These are phyloP conservation scores for Mastomys coucha DNA, from an alignment of 2,113 vertebrate genomes.

Conservation along the genomic window DNA sequence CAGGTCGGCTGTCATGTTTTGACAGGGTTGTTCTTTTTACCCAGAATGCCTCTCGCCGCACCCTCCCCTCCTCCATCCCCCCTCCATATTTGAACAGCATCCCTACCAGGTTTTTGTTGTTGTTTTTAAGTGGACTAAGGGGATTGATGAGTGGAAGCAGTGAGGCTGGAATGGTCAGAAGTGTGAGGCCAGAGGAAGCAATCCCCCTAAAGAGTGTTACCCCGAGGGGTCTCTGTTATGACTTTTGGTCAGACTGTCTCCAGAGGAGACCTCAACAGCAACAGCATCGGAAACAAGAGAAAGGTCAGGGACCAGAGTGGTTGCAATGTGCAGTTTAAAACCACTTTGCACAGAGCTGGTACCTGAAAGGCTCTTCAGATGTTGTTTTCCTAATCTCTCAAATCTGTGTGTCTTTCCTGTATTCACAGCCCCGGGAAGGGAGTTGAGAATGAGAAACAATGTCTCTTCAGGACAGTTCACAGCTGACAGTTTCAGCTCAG, in stretches of 20 bases:
- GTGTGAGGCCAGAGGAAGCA: slow-evolving; percentile 70
- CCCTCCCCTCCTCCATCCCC: not conserved
- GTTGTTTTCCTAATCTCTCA: not conserved
- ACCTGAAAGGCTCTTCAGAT: not conserved
- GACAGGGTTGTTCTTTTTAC: slow-evolving; percentile 89
- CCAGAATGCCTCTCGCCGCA: slow-evolving; percentile 83
- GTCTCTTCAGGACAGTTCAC: not conserved
- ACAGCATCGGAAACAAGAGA: not conserved
- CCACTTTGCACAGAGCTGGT: not conserved
- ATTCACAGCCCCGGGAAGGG: not conserved
- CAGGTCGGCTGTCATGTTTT: slow-evolving; percentile 87
- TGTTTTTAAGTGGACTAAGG: slow-evolving; percentile 56
- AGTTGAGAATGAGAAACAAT: slow-evolving; percentile 31
- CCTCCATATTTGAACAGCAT: slow-evolving; percentile 71
- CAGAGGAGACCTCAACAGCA: slow-evolving; percentile 21
- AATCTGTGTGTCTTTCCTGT: not conserved
- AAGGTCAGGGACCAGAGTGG: slow-evolving; percentile 46
- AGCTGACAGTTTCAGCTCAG: not conserved
- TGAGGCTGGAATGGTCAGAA: slow-evolving; percentile 39
- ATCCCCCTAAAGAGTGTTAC: slow-evolving; percentile 60
- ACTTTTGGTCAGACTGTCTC: slow-evolving; percentile 60
- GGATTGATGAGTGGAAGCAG: slow-evolving; percentile 76
- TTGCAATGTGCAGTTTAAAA: not conserved
- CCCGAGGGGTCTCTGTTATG: slow-evolving; percentile 21
- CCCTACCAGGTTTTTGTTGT: not conserved